Evolutionary conservation across 2,888 invertebrate species (phyloP).

Genomic region (Adineta ricciae): DNA sequence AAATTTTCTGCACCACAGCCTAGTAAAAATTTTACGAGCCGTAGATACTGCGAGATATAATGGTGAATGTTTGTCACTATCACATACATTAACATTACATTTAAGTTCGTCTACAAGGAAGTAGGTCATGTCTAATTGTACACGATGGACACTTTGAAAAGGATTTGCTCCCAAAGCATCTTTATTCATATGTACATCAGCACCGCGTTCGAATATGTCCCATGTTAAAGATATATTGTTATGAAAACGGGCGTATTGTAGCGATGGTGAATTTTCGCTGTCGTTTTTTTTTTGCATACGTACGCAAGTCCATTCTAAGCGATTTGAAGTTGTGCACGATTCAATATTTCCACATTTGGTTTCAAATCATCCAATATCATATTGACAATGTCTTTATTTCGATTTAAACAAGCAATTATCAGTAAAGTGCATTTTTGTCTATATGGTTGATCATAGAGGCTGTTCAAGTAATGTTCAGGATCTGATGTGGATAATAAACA

Average conservation of each 20-base stretch:
- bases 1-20: slow-evolving; percentile 71
- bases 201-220: slow-evolving; percentile 77
- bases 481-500: too few relatives aligned
- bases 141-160: slow-evolving; percentile 95
- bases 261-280: slow-evolving; percentile 49
- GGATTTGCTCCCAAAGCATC: slow-evolving; percentile 75
- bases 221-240: slow-evolving; percentile 58
- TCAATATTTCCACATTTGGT: not conserved
- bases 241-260: slow-evolving; percentile 50
- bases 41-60: slow-evolving; percentile 84
- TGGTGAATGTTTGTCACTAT: slow-evolving; percentile 69
- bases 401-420: too few relatives aligned
- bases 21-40: slow-evolving; percentile 76
- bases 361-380: not conserved
- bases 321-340: slow-evolving; percentile 50
- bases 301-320: too few relatives aligned
- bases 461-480: too few relatives aligned
- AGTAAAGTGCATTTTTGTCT: too few relatives aligned
- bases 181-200: slow-evolving; percentile 91
- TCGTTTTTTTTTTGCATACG: too few relatives aligned
- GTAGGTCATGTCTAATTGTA: slow-evolving; percentile 77
- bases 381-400: too few relatives aligned
- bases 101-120: slow-evolving; percentile 68
- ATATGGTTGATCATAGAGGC: too few relatives aligned
- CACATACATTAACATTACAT: slow-evolving; percentile 80